Evolutionary conservation across 2,113 vertebrate species (phyloP).

Genomic region (Phyllostomus hastatus): DNA sequence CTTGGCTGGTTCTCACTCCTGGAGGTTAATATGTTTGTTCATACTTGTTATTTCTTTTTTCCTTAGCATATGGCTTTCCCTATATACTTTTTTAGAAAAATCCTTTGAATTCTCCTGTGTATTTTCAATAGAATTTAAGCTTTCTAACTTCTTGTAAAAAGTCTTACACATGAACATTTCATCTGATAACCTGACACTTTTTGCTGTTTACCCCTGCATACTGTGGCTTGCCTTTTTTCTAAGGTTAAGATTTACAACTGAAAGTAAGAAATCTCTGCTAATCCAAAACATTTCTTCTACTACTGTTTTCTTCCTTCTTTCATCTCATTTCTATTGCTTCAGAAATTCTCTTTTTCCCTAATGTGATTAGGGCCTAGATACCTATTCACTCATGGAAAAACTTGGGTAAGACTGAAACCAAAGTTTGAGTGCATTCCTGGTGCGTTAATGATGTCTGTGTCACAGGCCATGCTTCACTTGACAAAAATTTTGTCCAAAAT

Average conservation of each 20-base stretch:
- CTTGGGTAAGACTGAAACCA: conserved; percentile 25
- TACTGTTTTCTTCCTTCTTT: background rate
- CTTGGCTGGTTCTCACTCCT: background rate
- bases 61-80: background rate
- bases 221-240: conserved; percentile 10
- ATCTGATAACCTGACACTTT: background rate
- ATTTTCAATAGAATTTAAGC: conserved; percentile 18
- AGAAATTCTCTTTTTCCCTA: background rate
- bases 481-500: conserved; percentile 30
- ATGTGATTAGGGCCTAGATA: background rate
- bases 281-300: background rate
- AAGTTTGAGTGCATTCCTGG: conserved; percentile 6
- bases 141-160: conserved; percentile 12
- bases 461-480: background rate
- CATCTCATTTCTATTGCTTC: conserved; percentile 13
- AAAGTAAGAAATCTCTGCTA: conserved; percentile 2
- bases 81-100: background rate
- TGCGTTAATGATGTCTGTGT: background rate
- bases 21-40: background rate
- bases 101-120: background rate
- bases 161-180: conserved; percentile 14
- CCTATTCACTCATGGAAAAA: conserved; percentile 23
- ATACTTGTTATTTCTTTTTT: conserved; percentile 38
- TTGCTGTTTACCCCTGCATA: background rate
- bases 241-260: background rate